Percentiles rank a stretch among this genome's conserved stretches.
Evolutionary conservation across 92 coral and sea anemone genomes (phyloP).

Genomic region (Palythoa heliodiscus): DNA sequence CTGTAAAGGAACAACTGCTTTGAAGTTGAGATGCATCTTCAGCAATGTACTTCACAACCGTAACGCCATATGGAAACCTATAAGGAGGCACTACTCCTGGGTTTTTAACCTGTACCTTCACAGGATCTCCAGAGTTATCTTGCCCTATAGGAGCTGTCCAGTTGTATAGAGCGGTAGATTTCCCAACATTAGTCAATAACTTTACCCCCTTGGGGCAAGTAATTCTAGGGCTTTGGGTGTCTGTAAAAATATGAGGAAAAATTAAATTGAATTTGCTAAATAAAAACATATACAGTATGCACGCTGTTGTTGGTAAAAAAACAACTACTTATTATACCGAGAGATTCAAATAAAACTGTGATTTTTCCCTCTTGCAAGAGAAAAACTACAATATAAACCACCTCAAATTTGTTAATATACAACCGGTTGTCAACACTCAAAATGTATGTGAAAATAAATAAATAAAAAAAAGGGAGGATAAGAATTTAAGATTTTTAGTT

Average conservation of each 20-base stretch:
- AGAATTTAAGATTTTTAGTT: too few relatives aligned
- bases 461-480: too few relatives aligned
- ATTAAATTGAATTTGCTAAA: not conserved
- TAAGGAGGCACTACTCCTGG: not conserved
- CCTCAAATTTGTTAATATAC: too few relatives aligned
- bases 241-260: not conserved
- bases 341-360: too few relatives aligned
- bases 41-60: conserved; percentile 2
- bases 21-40: conserved; percentile 36
- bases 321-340: too few relatives aligned
- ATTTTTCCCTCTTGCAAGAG: too few relatives aligned
- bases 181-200: not conserved
- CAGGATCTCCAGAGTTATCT: conserved; percentile 30
- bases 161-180: conserved; percentile 26
- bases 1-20: conserved; percentile 25
- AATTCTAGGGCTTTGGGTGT: not conserved
- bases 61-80: conserved; percentile 17
- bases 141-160: conserved; percentile 20
- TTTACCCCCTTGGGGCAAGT: conserved; percentile 9
- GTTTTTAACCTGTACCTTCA: not conserved
- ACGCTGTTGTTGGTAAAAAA: too few relatives aligned
- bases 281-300: too few relatives aligned
- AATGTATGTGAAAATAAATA: too few relatives aligned
- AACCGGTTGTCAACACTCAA: too few relatives aligned
- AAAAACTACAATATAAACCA: too few relatives aligned